These are phyloP conservation scores for Paedocypris sp. DNA, from an alignment of 2,113 vertebrate genomes.

Conservation along the genomic window DNA sequence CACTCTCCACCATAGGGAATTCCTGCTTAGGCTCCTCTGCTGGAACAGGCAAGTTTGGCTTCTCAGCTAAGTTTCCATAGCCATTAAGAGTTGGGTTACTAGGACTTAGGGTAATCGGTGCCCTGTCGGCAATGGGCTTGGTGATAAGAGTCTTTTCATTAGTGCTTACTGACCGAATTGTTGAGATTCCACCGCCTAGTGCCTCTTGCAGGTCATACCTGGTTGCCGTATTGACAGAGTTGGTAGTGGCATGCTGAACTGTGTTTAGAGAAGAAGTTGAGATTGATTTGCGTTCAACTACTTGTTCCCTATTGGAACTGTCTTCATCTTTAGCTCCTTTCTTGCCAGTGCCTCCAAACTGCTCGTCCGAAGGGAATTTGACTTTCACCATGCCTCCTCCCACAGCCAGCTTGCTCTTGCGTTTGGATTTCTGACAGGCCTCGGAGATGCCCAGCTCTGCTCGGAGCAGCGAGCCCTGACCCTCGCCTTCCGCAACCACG, in stretches of 20 bases:
- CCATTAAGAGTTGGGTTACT: slow-evolving; percentile 33
- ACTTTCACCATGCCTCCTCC: slow-evolving; percentile 66
- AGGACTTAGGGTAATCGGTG: slow-evolving; percentile 9
- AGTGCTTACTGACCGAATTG: slow-evolving; percentile 15
- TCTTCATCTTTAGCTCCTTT: slow-evolving; percentile 23
- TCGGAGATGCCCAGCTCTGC: slow-evolving; percentile 85
- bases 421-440: slow-evolving; percentile 83
- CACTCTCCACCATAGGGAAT: slow-evolving; percentile 46
- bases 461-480: slow-evolving; percentile 66
- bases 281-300: slow-evolving; percentile 38
- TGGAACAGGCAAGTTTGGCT: slow-evolving; percentile 55
- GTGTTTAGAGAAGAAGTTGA: slow-evolving; percentile 41
- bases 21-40: slow-evolving; percentile 53
- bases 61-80: slow-evolving; percentile 59
- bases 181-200: slow-evolving; percentile 8
- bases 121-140: slow-evolving; percentile 4
- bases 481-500: slow-evolving; percentile 66
- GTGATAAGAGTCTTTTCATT: not conserved
- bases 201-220: slow-evolving; percentile 24
- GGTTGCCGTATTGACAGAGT: slow-evolving; percentile 18
- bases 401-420: slow-evolving; percentile 73
- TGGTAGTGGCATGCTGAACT: slow-evolving; percentile 35
- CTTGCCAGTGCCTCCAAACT: slow-evolving; percentile 8
- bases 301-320: too few species aligned
- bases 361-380: slow-evolving; percentile 57